A percentile compares a stretch with the other conserved stretches of the same genome.
These are phyloP conservation scores for Drosophila nannoptera DNA, from an alignment of 1,140 invertebrate species.

Conservation along the genomic window DNA sequence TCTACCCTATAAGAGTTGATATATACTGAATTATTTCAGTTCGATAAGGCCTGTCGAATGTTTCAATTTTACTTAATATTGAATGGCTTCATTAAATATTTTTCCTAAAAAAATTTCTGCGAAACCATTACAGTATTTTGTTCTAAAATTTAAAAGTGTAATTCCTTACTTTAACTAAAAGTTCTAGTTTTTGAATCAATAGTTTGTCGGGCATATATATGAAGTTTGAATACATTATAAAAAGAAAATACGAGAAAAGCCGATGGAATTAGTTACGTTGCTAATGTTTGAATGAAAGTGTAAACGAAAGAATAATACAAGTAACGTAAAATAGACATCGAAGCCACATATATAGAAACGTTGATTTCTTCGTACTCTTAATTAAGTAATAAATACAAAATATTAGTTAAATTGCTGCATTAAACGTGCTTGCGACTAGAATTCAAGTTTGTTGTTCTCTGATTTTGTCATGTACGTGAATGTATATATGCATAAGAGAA, in stretches of 20 bases:
- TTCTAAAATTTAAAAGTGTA: background rate
- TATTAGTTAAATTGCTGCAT: conserved; percentile 69
- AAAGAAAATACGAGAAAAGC: conserved; percentile 3
- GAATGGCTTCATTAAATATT: background rate
- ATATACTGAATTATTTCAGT: background rate
- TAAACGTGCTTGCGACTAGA: conserved; percentile 70
- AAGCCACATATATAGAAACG: conserved; percentile 25
- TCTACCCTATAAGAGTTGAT: conserved; percentile 9
- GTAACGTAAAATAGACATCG: conserved; percentile 20
- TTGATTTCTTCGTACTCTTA: conserved; percentile 27
- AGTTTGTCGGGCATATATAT: too few species aligned
- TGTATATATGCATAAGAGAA: conserved; percentile 33
- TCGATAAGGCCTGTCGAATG: background rate
- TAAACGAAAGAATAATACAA: conserved; percentile 23
- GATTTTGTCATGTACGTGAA: conserved; percentile 29
- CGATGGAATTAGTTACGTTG: conserved; percentile 30
- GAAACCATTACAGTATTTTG: conserved; percentile 26
- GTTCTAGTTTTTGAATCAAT: too few species aligned
- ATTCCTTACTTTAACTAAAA: background rate
- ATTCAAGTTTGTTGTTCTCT: conserved; percentile 52
- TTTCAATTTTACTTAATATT: conserved; percentile 1
- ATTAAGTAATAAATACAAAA: conserved; percentile 48
- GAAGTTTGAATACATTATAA: background rate
- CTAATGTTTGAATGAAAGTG: conserved; percentile 20
- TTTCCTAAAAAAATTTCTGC: conserved; percentile 12